phyloP scores from a whole-genome alignment of 64 coral and sea anemone species.

The Actinia tenebrosa region DNA sequence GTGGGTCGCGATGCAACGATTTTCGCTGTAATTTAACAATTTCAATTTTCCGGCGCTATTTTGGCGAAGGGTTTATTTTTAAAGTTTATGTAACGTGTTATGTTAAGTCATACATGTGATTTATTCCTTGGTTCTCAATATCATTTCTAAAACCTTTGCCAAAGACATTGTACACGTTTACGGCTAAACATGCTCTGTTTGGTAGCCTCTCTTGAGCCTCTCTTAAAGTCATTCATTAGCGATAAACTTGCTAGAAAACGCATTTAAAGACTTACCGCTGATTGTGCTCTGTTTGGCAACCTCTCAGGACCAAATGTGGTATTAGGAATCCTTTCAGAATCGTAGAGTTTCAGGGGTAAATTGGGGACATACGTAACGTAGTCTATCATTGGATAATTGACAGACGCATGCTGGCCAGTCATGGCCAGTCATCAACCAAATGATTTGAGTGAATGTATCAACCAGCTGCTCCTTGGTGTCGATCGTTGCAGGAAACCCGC shows the following conservation, averaged over 20 bases:
- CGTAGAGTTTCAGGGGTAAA: conserved; percentile 48
- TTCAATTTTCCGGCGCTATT: no score
- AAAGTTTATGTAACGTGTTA: no score
- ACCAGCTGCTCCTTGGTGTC: conserved; percentile 23
- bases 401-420: conserved; percentile 40
- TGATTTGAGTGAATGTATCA: conserved; percentile 48
- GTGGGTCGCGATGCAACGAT: no score
- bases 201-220: conserved; percentile 4
- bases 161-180: neutral
- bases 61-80: no score
- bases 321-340: conserved; percentile 8
- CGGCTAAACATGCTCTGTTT: conserved; percentile 8
- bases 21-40: no score
- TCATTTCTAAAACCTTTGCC: no score
- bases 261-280: neutral
- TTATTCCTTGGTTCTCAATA: no score
- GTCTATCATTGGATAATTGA: conserved; percentile 48
- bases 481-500: conserved; percentile 42
- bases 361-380: conserved; percentile 47
- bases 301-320: conserved; percentile 1
- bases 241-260: no score
- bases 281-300: conserved; percentile 35
- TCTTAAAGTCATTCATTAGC: no score
- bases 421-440: conserved; percentile 50
- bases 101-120: no score